A percentile compares a stretch with the other conserved stretches of the same genome.
Conservation (phyloP, 2,888 invertebrate genomes). For the Eupithecia exiguata region DNA sequence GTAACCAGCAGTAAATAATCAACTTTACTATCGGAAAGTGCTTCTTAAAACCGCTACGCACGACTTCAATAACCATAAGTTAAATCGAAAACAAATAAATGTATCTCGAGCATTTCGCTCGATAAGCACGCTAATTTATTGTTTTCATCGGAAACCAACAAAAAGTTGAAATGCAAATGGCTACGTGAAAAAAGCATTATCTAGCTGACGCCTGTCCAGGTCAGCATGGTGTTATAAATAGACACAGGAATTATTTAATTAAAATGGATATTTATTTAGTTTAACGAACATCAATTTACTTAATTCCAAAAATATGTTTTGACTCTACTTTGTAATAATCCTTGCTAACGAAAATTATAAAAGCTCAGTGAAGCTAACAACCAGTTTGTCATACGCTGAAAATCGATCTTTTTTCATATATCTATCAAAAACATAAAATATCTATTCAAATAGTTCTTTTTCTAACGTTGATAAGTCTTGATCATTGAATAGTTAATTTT, state of each 20-base stretch:
- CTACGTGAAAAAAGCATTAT: conserved; percentile 16
- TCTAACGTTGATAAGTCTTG: no score
- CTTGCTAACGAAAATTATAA: no score
- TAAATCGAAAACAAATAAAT: conserved; percentile 34
- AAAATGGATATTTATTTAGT: neutral
- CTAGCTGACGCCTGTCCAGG: conserved; percentile 12
- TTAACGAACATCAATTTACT: no score
- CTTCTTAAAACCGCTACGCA: conserved; percentile 29
- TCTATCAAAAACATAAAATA: no score
- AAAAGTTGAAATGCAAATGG: conserved; percentile 28
- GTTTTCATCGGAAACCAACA: conserved; percentile 20
- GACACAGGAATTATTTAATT: neutral
- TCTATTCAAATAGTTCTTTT: no score
- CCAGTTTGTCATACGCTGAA: no score
- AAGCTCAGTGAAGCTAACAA: no score
- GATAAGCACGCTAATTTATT: conserved; percentile 32
- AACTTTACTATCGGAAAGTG: conserved; percentile 27
- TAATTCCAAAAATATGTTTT: no score
- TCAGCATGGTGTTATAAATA: neutral
- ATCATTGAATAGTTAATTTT: no score
- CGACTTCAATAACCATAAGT: conserved; percentile 30
- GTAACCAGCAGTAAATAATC: neutral
- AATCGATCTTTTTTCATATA: no score
- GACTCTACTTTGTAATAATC: no score
- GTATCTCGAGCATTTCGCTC: conserved; percentile 27